Conservation (phyloP, 2,797 vertebrate species). For the Clarias fuscus region DNA sequence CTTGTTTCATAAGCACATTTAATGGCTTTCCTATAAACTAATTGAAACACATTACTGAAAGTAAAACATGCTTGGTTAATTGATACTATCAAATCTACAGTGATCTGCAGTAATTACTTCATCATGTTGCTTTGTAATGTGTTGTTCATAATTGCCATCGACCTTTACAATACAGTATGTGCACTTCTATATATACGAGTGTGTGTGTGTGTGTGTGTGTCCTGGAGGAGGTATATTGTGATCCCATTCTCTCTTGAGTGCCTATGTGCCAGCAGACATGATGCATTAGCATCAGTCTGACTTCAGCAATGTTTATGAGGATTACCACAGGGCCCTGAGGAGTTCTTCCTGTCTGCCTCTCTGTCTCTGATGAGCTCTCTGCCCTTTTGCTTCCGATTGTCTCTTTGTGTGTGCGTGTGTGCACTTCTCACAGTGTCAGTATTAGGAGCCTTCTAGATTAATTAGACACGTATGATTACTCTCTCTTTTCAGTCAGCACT, state of each 20-base stretch:
- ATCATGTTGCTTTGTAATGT: not conserved
- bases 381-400: constrained; percentile 20
- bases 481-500: not conserved
- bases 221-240: not conserved
- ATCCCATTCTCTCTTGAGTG: constrained; percentile 28
- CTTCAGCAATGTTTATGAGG: constrained; percentile 47
- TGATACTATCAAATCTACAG: not conserved
- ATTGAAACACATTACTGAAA: not conserved
- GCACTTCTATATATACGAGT: not conserved
- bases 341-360: constrained; percentile 25
- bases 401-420: not conserved
- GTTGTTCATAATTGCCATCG: not conserved
- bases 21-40: not conserved
- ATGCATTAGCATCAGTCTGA: constrained; percentile 49
- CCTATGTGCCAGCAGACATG: constrained; percentile 31
- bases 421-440: constrained; percentile 7
- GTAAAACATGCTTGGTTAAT: not conserved
- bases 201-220: not conserved
- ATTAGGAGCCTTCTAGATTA: constrained; percentile 15
- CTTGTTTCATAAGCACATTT: not conserved
- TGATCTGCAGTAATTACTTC: constrained; percentile 6
- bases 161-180: constrained; percentile 14
- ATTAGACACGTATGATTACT: constrained; percentile 22
- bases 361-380: constrained; percentile 32
- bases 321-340: constrained; percentile 34